A percentile compares a stretch with the other conserved stretches of the same genome.
Evolutionary conservation across 2,888 invertebrate genomes (phyloP).

Genomic region (Drosophila mettleri): DNA sequence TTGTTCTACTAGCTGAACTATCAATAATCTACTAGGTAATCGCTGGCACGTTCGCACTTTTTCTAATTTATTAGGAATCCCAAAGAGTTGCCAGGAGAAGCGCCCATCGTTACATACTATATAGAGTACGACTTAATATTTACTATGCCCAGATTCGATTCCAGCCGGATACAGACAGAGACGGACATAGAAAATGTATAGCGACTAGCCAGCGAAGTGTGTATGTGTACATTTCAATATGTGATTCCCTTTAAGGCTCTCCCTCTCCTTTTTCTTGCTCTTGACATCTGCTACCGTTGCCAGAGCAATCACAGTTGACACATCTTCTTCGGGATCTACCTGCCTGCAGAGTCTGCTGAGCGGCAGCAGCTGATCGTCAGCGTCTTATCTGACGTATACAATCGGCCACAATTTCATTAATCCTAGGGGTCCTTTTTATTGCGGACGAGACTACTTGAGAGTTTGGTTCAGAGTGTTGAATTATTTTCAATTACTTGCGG

Average conservation of each 20-base stretch:
- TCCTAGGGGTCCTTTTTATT: slow-evolving; percentile 28
- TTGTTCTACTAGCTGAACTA: slow-evolving; percentile 43
- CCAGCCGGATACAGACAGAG: not conserved
- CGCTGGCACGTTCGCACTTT: slow-evolving; percentile 56
- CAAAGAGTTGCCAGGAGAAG: not conserved
- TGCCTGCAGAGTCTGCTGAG: slow-evolving; percentile 12
- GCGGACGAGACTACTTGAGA: slow-evolving; percentile 56
- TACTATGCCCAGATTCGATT: not conserved
- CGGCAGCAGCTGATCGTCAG: slow-evolving; percentile 45
- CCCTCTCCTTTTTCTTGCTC: too few relatives aligned
- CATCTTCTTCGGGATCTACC: slow-evolving; percentile 20
- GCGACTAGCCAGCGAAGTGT: not conserved
- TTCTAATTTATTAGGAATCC: slow-evolving; percentile 23
- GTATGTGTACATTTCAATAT: not conserved
- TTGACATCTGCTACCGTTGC: slow-evolving; percentile 15
- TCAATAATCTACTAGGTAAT: slow-evolving; percentile 55
- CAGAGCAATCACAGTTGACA: slow-evolving; percentile 3
- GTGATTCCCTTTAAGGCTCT: not conserved
- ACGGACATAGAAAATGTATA: not conserved
- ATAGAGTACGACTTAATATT: not conserved
- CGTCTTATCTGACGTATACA: slow-evolving; percentile 37
- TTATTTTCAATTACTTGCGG: slow-evolving; percentile 79
- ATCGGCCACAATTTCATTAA: slow-evolving; percentile 43
- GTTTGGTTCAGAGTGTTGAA: slow-evolving; percentile 47
- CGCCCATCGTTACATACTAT: not conserved